Evolutionary conservation across 2,113 vertebrate species (phyloP).

Genomic region (Brachyhypopomus occidentalis): DNA sequence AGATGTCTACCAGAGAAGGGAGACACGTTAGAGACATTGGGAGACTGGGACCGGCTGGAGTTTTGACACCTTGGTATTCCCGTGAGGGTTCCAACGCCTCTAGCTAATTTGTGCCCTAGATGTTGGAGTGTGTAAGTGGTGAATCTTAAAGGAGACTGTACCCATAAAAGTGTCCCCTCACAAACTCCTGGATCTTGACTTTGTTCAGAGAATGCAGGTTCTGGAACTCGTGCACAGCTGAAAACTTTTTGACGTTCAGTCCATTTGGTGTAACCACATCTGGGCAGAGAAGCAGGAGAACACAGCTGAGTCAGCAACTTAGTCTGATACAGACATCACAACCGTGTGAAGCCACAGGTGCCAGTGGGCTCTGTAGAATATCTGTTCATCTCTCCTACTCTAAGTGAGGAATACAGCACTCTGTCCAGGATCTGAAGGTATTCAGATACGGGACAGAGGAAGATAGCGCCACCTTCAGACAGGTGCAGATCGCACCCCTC

Average conservation of each 20-base stretch:
- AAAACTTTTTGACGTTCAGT: conserved; percentile 96
- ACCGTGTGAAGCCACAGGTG: no score
- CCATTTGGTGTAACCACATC: conserved; percentile 96
- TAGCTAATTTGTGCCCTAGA: not conserved
- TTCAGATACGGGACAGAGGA: no score
- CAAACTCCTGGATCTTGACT: conserved; percentile 91
- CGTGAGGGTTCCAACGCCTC: not conserved
- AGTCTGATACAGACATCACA: no score
- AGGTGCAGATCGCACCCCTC: no score
- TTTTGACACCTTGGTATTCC: not conserved
- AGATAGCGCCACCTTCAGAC: no score
- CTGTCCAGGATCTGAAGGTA: no score
- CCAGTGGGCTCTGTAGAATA: no score
- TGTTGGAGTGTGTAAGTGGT: not conserved
- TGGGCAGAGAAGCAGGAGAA: conserved; percentile 56
- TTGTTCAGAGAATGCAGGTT: conserved; percentile 94
- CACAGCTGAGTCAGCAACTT: not conserved
- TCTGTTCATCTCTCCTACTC: no score
- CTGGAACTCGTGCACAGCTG: conserved; percentile 97
- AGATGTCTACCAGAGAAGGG: conserved; percentile 79
- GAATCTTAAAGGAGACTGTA: conserved; percentile 60
- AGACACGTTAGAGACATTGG: not conserved
- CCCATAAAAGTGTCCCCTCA: conserved; percentile 98
- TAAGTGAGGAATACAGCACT: no score
- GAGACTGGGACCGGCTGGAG: not conserved